Evolutionary conservation across 2,797 vertebrate species (phyloP).

Genomic region (Allobates femoralis): DNA sequence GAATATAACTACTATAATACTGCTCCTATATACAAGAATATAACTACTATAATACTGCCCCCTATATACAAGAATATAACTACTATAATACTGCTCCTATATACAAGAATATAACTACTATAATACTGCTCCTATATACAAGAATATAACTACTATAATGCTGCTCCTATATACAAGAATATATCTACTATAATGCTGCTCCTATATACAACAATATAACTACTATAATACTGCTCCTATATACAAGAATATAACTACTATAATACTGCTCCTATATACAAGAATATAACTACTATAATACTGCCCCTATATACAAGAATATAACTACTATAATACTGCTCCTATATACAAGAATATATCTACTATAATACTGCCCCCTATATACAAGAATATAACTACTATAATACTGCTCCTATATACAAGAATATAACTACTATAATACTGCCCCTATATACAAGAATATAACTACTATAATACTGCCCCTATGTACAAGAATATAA

Average conservation of each 20-base stretch:
- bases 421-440: too few species aligned
- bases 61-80: background rate
- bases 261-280: conserved; percentile 1
- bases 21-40: conserved; percentile 1
- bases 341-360: background rate
- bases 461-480: conserved; percentile 3
- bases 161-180: background rate
- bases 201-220: too few species aligned
- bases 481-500: too few species aligned
- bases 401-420: too few species aligned
- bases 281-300: conserved; percentile 12
- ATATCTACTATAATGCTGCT: background rate
- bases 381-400: too few species aligned
- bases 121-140: background rate
- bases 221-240: conserved; percentile 1
- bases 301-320: background rate
- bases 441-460: background rate
- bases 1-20: conserved; percentile 9
- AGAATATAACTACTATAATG: conserved; percentile 7
- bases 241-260: conserved; percentile 12
- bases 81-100: conserved; percentile 10
- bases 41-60: background rate
- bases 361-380: too few species aligned
- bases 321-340: conserved; percentile 6
- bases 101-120: conserved; percentile 1